A percentile compares a stretch with the other conserved stretches of the same genome.
These are phyloP conservation scores for Drosophila lowei DNA, from an alignment of 1,140 invertebrate species.

Conservation along the genomic window DNA sequence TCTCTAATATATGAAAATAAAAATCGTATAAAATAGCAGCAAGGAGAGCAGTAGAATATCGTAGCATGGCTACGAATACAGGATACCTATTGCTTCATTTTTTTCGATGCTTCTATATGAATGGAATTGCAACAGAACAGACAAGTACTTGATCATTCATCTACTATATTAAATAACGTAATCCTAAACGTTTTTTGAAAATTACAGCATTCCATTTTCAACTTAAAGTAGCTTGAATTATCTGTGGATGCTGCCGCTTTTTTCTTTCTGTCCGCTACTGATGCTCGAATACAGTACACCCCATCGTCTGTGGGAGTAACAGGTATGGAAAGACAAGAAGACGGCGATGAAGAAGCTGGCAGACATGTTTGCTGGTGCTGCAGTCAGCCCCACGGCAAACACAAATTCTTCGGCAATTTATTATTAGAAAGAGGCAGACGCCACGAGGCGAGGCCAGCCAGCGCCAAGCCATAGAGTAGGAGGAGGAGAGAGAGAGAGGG, in stretches of 20 bases:
- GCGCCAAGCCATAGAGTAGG: not conserved
- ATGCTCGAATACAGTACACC: no score
- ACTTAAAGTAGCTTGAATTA: no score
- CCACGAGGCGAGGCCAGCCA: constrained; percentile 32
- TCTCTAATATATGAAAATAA: not conserved
- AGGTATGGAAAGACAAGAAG: constrained; percentile 18
- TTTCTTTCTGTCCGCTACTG: no score
- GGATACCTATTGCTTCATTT: no score
- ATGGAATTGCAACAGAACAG: no score
- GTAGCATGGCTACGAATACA: not conserved
- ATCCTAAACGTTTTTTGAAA: no score
- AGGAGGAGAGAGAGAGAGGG: not conserved
- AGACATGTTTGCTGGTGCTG: constrained; percentile 51
- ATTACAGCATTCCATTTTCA: no score
- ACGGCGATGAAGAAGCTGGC: constrained; percentile 6
- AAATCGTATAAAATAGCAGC: constrained; percentile 6
- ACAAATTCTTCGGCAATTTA: constrained; percentile 78
- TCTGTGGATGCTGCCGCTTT: no score
- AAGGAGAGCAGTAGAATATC: not conserved
- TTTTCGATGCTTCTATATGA: no score
- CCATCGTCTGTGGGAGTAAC: constrained; percentile 10
- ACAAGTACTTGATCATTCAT: no score
- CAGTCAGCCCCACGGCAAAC: constrained; percentile 47
- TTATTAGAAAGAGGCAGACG: constrained; percentile 74
- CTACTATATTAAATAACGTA: no score